phyloP scores from a whole-genome alignment of 2,888 invertebrate species.

The Acleris emargana region DNA sequence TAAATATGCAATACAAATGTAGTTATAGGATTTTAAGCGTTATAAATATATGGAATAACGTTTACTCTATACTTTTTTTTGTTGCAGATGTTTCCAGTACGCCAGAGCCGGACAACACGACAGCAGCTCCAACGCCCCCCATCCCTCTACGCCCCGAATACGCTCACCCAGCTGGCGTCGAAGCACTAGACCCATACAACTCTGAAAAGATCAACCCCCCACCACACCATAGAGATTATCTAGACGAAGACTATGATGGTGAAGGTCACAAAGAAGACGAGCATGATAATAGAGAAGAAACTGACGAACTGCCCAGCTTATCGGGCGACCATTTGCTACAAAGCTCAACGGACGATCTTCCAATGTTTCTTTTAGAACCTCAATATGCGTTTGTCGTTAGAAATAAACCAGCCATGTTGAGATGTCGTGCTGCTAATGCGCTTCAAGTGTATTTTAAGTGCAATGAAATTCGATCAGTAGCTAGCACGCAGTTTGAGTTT shows the following conservation, averaged over 20 bases:
- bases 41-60: no score
- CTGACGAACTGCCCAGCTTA: conserved; percentile 77
- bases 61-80: conserved; percentile 41
- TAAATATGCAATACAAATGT: no score
- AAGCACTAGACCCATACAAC: conserved; percentile 77
- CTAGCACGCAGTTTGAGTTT: conserved; percentile 90
- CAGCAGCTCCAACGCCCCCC: conserved; percentile 63
- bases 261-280: conserved; percentile 77
- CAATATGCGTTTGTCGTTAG: conserved; percentile 95
- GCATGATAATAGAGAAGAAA: conserved; percentile 75
- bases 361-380: conserved; percentile 94
- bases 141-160: conserved; percentile 76
- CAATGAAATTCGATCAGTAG: conserved; percentile 89
- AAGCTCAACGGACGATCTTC: conserved; percentile 87
- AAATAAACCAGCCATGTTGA: conserved; percentile 93
- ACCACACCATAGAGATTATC: conserved; percentile 69
- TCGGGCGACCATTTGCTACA: conserved; percentile 76
- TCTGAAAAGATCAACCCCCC: conserved; percentile 72
- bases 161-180: conserved; percentile 77
- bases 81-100: conserved; percentile 72
- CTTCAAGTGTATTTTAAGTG: conserved; percentile 95
- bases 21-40: no score
- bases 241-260: conserved; percentile 79
- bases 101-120: conserved; percentile 64
- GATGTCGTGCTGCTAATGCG: conserved; percentile 96